Evolutionary conservation across 2,888 invertebrate genomes (phyloP).

Genomic region (Aleiodes alternator): DNA sequence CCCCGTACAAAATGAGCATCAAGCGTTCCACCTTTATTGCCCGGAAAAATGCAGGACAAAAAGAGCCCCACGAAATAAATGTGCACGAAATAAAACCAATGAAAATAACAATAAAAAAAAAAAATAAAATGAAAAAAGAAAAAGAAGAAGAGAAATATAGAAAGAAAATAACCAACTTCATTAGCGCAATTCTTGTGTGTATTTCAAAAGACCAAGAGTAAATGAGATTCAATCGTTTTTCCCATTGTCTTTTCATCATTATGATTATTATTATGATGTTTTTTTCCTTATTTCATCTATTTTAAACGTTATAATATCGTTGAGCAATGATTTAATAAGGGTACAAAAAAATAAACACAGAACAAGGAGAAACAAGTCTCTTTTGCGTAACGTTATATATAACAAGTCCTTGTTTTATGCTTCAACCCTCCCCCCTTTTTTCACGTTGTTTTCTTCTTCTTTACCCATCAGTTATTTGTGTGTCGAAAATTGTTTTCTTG

Average conservation of each 20-base stretch:
- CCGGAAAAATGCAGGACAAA: slow-evolving; percentile 26
- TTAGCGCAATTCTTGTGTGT: slow-evolving; percentile 29
- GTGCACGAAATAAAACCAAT: no score
- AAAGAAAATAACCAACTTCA: slow-evolving; percentile 34
- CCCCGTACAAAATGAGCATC: slow-evolving; percentile 33
- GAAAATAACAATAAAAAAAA: no score
- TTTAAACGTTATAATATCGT: background rate
- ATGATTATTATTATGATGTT: slow-evolving; percentile 5
- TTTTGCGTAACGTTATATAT: slow-evolving; percentile 5
- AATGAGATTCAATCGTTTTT: slow-evolving; percentile 33
- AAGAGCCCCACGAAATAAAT: slow-evolving; percentile 6
- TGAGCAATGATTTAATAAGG: slow-evolving; percentile 23
- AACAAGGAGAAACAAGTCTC: background rate
- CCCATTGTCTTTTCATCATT: slow-evolving; percentile 8
- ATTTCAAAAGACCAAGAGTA: slow-evolving; percentile 13
- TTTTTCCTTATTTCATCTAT: slow-evolving; percentile 13
- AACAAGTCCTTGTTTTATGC: slow-evolving; percentile 3
- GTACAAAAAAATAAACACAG: slow-evolving; percentile 11
- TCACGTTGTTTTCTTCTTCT: slow-evolving; percentile 3
- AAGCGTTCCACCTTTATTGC: slow-evolving; percentile 35
- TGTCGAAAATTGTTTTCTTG: slow-evolving; percentile 40
- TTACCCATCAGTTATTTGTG: slow-evolving; percentile 22
- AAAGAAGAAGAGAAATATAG: background rate
- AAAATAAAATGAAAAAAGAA: background rate
- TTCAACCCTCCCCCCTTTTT: background rate